Base-by-base conservation (phyloP, 2,888 invertebrate species). In the Diarsia dahlii region DNA sequence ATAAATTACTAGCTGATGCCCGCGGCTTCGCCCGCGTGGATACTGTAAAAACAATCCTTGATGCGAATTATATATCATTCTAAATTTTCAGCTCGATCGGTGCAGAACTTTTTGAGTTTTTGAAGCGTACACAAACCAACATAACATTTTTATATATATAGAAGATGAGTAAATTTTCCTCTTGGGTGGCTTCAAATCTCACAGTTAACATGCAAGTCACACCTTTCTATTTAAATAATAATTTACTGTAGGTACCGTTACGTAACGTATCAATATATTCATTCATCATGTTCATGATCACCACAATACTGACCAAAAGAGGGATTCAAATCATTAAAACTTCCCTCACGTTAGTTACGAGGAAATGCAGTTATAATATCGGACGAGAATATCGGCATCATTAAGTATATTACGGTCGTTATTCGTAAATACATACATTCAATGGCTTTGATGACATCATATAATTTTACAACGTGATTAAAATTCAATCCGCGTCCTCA, bases 401-500 rank as follows among this genome's bases (percentile, higher is more conserved):
- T 64, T 80, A 56, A 60, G 77, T 75, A 67, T 46, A 74, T 65
- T 62, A 74, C n/a, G 60, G 23, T 66, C 68, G 76, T 75, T 74
- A 78, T 56, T 80, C 48, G 34, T 52, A 67, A 81, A 72, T 67
- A 70, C 23, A 54, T n/a, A 64, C 52, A 64, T 34, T 83, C 60
- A 74, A 84, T 84, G 76, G 54, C 0, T 64, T 68, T 71, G 76
- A 84, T 77, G 76, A 79, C 72, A 76, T 74, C 76, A 81, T 77
- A 73, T 54, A 74, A 74, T 78, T 78, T 83, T 72, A 84, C 71
- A 72, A 39, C 62, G 68, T 65, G 58, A 50, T 88, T 84, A 71
- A 80, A 87, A 90, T 90, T 89, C 86, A 86, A 84, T 82, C 68
- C 70, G 71, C 81, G 83, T 81, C 56, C 54, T 70, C n/a, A 58